Evolutionary conservation across 2,113 vertebrate species (phyloP).

Genomic region (Callospermophilus lateralis): DNA sequence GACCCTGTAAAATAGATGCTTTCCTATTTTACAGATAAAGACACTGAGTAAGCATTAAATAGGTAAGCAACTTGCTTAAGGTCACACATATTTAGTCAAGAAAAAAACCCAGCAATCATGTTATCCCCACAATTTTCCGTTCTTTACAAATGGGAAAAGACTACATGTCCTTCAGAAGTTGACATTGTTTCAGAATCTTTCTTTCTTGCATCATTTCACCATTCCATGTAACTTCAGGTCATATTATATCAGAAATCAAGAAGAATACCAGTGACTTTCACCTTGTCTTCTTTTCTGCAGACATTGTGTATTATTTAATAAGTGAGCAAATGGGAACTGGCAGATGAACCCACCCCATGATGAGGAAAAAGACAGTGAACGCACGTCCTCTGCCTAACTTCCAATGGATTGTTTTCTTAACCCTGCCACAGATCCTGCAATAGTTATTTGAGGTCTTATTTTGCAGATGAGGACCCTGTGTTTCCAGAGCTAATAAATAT

Average conservation of each 20-base stretch:
- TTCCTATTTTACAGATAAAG: neutral
- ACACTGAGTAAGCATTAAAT: neutral
- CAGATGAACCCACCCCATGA: constrained; percentile 38
- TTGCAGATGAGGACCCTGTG: neutral
- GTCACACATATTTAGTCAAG: neutral
- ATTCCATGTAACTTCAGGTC: constrained; percentile 78
- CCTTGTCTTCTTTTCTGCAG: constrained; percentile 71
- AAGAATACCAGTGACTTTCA: constrained; percentile 80
- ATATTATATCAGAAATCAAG: constrained; percentile 74
- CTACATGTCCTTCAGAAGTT: constrained; percentile 40
- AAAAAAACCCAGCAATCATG: neutral
- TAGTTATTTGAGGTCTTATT: neutral
- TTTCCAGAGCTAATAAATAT: neutral
- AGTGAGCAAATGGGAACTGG: constrained; percentile 70
- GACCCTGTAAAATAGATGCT: neutral
- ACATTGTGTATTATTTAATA: constrained; percentile 74
- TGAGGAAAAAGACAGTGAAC: neutral
- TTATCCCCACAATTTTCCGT: neutral
- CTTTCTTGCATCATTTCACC: constrained; percentile 80
- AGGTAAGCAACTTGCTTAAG: neutral
- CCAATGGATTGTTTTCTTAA: neutral
- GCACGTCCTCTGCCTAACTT: constrained; percentile 7
- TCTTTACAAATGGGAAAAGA: constrained; percentile 10
- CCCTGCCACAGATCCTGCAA: neutral
- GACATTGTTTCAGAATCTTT: constrained; percentile 23